Evolutionary conservation across 2,888 invertebrate genomes (phyloP).

Genomic region (Mythimna lalbum): DNA sequence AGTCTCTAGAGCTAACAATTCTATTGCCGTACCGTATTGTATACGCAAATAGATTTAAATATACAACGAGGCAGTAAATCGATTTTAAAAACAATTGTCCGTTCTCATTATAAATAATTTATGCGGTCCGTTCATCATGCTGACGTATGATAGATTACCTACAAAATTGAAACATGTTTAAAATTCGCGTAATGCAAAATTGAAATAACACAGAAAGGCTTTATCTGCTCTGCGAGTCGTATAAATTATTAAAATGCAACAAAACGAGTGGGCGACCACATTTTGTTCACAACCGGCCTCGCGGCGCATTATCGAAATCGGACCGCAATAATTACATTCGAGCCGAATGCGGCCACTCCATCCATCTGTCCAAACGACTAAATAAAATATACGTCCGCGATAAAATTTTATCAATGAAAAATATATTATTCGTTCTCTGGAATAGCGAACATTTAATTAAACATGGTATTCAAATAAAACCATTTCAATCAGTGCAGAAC

Average conservation of each 20-base stretch:
- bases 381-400: constrained; percentile 81
- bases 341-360: constrained; percentile 83
- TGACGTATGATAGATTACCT: constrained; percentile 67
- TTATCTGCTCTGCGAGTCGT: constrained; percentile 81
- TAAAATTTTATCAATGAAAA: constrained; percentile 83
- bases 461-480: constrained; percentile 72
- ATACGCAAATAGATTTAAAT: constrained; percentile 45
- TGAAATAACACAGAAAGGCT: constrained; percentile 82
- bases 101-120: constrained; percentile 51
- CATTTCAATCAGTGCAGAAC: constrained; percentile 63
- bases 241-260: constrained; percentile 89
- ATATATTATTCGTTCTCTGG: constrained; percentile 76
- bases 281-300: constrained; percentile 83
- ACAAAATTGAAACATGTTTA: constrained; percentile 66
- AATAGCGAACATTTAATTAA: constrained; percentile 76
- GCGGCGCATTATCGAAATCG: constrained; percentile 88
- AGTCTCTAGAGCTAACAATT: constrained; percentile 65
- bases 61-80: constrained; percentile 36
- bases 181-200: constrained; percentile 68
- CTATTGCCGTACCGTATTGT: constrained; percentile 56
- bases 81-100: constrained; percentile 46
- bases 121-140: constrained; percentile 65
- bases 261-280: constrained; percentile 85
- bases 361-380: constrained; percentile 84
- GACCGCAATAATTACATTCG: constrained; percentile 89